Conservation (phyloP, 1,140 invertebrate genomes). For the Hesperophylax magnus region DNA sequence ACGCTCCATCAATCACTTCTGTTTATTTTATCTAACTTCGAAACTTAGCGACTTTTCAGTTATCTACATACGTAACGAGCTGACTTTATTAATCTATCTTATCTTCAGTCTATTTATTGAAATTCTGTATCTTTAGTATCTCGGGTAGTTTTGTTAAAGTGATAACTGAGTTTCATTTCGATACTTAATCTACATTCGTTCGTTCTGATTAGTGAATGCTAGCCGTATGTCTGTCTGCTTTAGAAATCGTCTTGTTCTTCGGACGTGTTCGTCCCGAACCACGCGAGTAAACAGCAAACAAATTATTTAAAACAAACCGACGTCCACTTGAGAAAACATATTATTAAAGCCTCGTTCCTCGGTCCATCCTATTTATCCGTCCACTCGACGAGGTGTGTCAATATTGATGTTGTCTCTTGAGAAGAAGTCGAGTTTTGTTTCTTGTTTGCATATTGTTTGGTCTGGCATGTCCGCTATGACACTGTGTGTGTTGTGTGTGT, state of each 20-base stretch:
- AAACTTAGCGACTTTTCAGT: not conserved
- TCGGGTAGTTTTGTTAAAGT: too few relatives aligned
- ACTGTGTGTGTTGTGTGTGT: too few relatives aligned
- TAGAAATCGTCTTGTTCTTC: not conserved
- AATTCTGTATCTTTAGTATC: too few relatives aligned
- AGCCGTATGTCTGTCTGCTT: not conserved
- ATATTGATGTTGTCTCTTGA: slow-evolving; percentile 41
- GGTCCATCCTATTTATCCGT: slow-evolving; percentile 31
- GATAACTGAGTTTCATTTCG: too few relatives aligned
- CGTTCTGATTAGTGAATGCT: not conserved
- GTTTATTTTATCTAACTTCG: not conserved
- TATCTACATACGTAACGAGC: not conserved
- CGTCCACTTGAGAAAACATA: slow-evolving; percentile 46
- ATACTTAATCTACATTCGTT: not conserved
- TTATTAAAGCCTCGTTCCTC: slow-evolving; percentile 42
- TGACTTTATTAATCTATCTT: too few relatives aligned
- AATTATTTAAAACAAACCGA: slow-evolving; percentile 49
- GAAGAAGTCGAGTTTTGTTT: slow-evolving; percentile 33
- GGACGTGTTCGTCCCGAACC: slow-evolving; percentile 20
- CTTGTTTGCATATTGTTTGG: slow-evolving; percentile 31
- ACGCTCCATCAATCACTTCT: slow-evolving; percentile 5
- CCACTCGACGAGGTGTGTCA: slow-evolving; percentile 33
- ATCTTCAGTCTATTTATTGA: too few relatives aligned
- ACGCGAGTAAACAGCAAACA: slow-evolving; percentile 41
- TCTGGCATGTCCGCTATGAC: not conserved